Percentiles rank a stretch among this genome's conserved stretches.
Conservation (phyloP, 2,113 vertebrate species). For the Anoura caudifer region DNA sequence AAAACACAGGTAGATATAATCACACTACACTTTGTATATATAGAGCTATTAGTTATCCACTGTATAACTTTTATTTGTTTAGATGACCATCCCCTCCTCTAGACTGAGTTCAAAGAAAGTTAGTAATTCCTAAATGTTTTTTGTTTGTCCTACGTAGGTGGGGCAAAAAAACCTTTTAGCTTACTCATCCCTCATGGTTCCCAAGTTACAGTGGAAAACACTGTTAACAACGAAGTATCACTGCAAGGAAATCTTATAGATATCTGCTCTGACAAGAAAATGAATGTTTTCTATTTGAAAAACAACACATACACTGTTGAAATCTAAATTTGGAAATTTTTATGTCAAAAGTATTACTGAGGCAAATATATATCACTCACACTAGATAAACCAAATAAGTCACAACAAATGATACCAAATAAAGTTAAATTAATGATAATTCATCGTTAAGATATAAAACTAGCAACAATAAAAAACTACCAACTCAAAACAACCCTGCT, state of each 20-base stretch:
- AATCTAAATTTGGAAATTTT: not conserved
- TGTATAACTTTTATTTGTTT: not conserved
- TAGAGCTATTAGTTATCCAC: not conserved
- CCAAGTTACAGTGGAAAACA: not conserved
- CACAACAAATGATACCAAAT: not conserved
- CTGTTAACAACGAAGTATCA: not conserved
- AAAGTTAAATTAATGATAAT: not conserved
- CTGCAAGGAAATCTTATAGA: not conserved
- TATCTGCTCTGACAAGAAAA: not conserved
- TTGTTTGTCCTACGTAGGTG: not conserved
- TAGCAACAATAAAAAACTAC: not conserved
- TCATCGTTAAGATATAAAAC: constrained; percentile 4
- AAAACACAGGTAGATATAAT: not conserved
- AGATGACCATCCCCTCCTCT: not conserved
- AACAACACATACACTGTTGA: not conserved
- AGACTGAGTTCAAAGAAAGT: not conserved
- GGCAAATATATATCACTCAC: not conserved
- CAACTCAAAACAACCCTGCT: not conserved
- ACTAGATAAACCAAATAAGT: not conserved
- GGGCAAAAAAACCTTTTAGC: not conserved
- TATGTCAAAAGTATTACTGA: not conserved
- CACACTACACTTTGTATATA: not conserved
- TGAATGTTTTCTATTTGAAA: not conserved
- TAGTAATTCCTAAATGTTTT: not conserved
- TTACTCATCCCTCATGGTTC: not conserved